These are phyloP conservation scores for Ficedula albicollis DNA, from an alignment of 2,797 vertebrate genomes.

Conservation along the genomic window DNA sequence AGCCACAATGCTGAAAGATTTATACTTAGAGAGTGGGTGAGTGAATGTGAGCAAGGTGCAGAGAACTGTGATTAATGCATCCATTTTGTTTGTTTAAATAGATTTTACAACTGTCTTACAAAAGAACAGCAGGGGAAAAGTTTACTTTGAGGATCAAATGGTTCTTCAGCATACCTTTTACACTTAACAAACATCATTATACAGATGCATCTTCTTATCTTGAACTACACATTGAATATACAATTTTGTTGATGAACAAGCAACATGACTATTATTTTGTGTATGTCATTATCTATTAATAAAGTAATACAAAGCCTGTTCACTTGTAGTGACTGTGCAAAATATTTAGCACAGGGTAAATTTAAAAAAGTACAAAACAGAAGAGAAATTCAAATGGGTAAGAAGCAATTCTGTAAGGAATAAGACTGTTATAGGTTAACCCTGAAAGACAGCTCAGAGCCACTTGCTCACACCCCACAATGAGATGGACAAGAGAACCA, in stretches of 20 bases:
- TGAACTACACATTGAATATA: neutral
- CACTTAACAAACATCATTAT: neutral
- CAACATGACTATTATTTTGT: neutral
- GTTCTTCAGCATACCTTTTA: neutral
- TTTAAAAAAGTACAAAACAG: neutral
- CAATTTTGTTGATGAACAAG: neutral
- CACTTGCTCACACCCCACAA: fast-evolving
- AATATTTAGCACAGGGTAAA: neutral
- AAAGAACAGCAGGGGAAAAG: neutral
- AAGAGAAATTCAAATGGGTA: neutral
- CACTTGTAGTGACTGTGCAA: neutral
- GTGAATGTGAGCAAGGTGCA: neutral
- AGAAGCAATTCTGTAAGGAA: neutral
- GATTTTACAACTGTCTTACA: neutral
- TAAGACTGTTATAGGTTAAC: neutral
- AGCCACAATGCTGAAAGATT: neutral
- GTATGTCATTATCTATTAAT: neutral
- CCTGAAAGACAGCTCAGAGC: neutral
- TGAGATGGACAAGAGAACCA: neutral
- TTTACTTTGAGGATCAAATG: neutral
- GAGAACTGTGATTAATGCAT: neutral
- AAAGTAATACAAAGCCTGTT: neutral
- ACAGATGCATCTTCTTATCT: neutral
- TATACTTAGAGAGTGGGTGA: neutral
- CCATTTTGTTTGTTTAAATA: neutral